These are phyloP conservation scores for Siphamia tubifer DNA, from an alignment of 2,113 vertebrate genomes.

Conservation along the genomic window DNA sequence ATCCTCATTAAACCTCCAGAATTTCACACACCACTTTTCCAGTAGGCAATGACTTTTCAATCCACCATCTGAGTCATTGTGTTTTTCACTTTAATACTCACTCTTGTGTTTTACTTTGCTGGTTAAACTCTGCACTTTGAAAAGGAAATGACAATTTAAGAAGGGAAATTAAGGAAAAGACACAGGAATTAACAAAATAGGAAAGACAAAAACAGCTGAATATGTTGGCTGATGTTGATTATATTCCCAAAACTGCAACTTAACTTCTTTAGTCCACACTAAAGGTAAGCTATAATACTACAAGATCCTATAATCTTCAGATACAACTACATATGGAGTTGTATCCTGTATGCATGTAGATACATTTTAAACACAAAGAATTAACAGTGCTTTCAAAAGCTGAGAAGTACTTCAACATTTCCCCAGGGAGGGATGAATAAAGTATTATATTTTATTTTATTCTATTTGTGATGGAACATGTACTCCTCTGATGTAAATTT, in stretches of 20 bases:
- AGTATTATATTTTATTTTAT: too few species aligned
- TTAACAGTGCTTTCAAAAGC: too few species aligned
- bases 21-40: slow-evolving; percentile 14
- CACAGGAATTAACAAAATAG: slow-evolving; percentile 26
- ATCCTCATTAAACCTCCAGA: slow-evolving; percentile 55
- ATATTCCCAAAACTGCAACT: not conserved
- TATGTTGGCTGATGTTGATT: slow-evolving; percentile 13
- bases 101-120: not conserved
- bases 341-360: too few species aligned
- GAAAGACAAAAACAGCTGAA: slow-evolving; percentile 9
- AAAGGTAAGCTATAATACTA: not conserved
- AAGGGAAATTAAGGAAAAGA: slow-evolving; percentile 22
- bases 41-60: slow-evolving; percentile 23
- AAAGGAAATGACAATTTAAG: slow-evolving; percentile 1
- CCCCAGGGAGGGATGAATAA: too few species aligned
- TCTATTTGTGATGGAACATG: not conserved
- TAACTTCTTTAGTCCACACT: not conserved
- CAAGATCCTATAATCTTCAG: not conserved
- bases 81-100: not conserved
- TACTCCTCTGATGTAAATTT: not conserved
- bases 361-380: too few species aligned
- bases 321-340: not conserved
- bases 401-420: not conserved
- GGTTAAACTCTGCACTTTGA: not conserved
- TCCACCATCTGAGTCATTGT: not conserved